Base-by-base conservation (phyloP, 2,797 vertebrate species). In the Falco peregrinus region DNA sequence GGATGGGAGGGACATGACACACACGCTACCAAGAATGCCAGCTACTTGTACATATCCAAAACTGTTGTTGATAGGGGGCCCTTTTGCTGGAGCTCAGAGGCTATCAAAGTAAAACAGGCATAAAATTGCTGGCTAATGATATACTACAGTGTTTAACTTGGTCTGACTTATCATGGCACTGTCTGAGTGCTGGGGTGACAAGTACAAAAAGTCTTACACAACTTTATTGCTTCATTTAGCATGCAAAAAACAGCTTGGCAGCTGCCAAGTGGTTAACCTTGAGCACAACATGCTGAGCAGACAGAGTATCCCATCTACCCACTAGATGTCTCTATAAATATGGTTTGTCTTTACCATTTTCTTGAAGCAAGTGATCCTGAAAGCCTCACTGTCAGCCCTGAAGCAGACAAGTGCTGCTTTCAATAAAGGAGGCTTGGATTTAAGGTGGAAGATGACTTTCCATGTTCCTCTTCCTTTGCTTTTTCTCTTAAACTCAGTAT, bases 301-400 rank as follows among this genome's bases (percentile, higher is more conserved):
- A 37, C 19, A 33, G 60, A 37, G 21, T 50, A 57, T 53, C 19
- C 25, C 0, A 0, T 64, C 21, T 64, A 76, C 54, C 96, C 96
- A 82, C 93, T 95, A 97, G 97, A 54, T 92, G 97, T 93, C 96
- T 79, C 96, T 93, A 64, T 87, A 68, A 41, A 86, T 81, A 80
- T 4, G 26, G 26, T 16, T 50, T 9, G 18, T 41, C 39, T 73
- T 20, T 8, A 16, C 11, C n/a, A 0, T 69, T 78, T 35, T 37
- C 19, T 20, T 25, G 28, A 65, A 79, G 57, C 25, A 53, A 67
- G n/a, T 4, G 2, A 47, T 47, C 43, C 41, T 51, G 33, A 67
- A 61, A 61, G 60, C 41, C 33, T 28, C 31, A 7, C 16, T 16
- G 16, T 31, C 53, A 29, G 10, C 56, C 70, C n/a, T 56, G 70